Percentiles rank a stretch among this genome's conserved stretches.
These are phyloP conservation scores for Coranthus polyacanthus DNA, from an alignment of 2,797 vertebrate genomes.

Conservation along the genomic window DNA sequence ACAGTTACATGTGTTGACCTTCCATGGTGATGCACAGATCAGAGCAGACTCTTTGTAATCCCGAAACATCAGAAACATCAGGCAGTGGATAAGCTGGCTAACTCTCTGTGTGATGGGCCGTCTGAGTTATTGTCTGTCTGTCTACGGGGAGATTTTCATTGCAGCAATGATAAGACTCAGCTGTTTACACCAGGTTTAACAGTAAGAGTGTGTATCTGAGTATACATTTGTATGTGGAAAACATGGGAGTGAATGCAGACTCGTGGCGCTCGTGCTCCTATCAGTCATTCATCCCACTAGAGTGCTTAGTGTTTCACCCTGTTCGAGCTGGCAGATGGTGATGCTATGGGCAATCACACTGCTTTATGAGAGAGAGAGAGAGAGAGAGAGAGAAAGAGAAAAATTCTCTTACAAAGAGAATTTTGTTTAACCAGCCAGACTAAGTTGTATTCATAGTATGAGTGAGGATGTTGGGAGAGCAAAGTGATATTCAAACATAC, in stretches of 20 bases:
- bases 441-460: constrained; percentile 15
- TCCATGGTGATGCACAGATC: background rate
- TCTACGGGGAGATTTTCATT: constrained; percentile 25
- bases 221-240: constrained; percentile 8
- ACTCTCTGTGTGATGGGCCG: constrained; percentile 3
- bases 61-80: background rate
- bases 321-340: constrained; percentile 81
- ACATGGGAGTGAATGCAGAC: constrained; percentile 28
- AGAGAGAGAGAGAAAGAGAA: constrained; percentile 21
- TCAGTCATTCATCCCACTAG: constrained; percentile 75
- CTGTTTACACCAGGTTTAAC: constrained; percentile 59
- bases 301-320: constrained; percentile 82
- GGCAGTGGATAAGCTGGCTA: background rate
- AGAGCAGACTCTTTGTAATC: background rate
- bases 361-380: constrained; percentile 68
- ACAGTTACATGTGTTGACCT: background rate
- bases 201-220: background rate
- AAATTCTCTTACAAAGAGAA: constrained; percentile 8
- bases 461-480: background rate
- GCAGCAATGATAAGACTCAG: constrained; percentile 55
- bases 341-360: constrained; percentile 85
- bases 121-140: constrained; percentile 17
- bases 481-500: constrained; percentile 14
- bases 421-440: constrained; percentile 8
- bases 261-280: constrained; percentile 39